Base-by-base conservation (phyloP, 2,797 vertebrate genomes). In the Schizothorax lantsangensis region DNA sequence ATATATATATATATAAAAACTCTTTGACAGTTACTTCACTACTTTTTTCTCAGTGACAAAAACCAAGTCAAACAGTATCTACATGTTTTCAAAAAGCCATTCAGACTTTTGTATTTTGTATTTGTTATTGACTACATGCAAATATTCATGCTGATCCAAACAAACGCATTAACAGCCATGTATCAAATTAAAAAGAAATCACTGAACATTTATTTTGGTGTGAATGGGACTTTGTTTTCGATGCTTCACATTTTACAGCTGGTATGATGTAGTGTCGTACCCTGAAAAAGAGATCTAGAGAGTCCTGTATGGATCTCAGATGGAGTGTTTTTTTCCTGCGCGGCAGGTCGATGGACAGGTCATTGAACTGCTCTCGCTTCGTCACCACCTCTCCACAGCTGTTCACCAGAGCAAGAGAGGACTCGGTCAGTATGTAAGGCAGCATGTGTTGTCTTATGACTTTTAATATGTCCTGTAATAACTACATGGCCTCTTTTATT, bases 321-420 rank as follows among this genome's bases (percentile, higher is more conserved):
- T 98, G 96, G 19, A 98, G 95, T 0, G 96, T 95, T 80, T 98
- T 99, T 94, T 97, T 99, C 86, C 97, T 95, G 82, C 98, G 96
- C 14, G 98, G 98, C 85, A 99, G 95, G 91, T 99, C 98, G 45
- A 99, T 99, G 79, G 98, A 99, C 78, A 99, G 95, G 88, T 99
- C 97, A 74, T 99, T 99, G 93, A 99, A 99, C 90, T 98, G 98
- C 87, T 99, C 98, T 49, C 97, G 94, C 92, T 99, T 99, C 78
- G 93, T 97, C 90, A 99, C 97, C 23, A 96, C 96, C 91, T 99
- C 98, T 11, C 97, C 97, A 91, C 98, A 99, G 89, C 98, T 97
- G 90, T 21, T 30, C 87, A 80, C 69, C 81, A 43, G 43, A 82
- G 47, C 5, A 90, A 84, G 78, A 88, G 21, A 80, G 14, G 33